Evolutionary conservation across 2,888 invertebrate genomes (phyloP).

Genomic region (Onthophagus sagittarius): DNA sequence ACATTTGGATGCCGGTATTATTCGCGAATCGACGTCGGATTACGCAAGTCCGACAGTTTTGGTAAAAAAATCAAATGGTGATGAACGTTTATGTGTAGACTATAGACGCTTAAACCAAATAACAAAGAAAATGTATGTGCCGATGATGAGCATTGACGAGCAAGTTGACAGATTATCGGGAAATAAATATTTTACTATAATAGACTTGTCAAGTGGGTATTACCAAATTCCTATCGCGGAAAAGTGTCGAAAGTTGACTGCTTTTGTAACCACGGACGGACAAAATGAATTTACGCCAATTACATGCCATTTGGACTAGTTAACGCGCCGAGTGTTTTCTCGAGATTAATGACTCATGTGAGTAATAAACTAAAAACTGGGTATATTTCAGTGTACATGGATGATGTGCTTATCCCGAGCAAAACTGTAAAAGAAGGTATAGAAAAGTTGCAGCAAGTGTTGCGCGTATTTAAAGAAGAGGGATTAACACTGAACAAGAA

Average conservation of each 20-base stretch:
- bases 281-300: constrained; percentile 33
- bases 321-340: constrained; percentile 36
- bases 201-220: constrained; percentile 34
- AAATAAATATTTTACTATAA: constrained; percentile 28
- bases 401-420: constrained; percentile 25
- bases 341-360: constrained; percentile 28
- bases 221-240: constrained; percentile 26
- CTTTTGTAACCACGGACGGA: constrained; percentile 29
- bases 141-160: constrained; percentile 34
- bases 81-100: constrained; percentile 27
- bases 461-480: neutral
- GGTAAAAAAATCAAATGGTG: constrained; percentile 27
- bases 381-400: constrained; percentile 18
- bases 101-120: constrained; percentile 33
- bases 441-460: neutral
- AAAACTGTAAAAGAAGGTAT: constrained; percentile 16
- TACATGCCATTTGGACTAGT: constrained; percentile 37
- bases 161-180: constrained; percentile 28
- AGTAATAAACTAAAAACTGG: neutral
- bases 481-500: neutral
- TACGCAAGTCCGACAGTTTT: constrained; percentile 24
- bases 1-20: constrained; percentile 23
- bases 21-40: constrained; percentile 27
- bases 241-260: neutral
- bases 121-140: constrained; percentile 32